Percentiles rank a stretch among this genome's conserved stretches.
These are phyloP conservation scores for Tyrophagus putrescentiae DNA, from an alignment of 1,140 invertebrate genomes.

Conservation along the genomic window DNA sequence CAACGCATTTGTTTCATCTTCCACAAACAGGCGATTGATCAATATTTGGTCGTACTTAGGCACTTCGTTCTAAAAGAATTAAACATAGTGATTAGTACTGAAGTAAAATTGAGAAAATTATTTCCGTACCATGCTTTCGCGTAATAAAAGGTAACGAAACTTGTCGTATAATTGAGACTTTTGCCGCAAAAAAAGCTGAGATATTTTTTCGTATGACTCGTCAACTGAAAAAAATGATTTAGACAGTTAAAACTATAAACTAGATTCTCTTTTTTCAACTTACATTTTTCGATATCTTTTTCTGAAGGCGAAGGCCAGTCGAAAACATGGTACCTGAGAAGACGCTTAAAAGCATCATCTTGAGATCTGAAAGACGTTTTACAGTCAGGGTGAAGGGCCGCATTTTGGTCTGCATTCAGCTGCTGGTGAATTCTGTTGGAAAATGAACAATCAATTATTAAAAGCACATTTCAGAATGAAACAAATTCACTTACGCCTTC, in stretches of 20 bases:
- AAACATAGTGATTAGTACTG: slow-evolving; percentile 7
- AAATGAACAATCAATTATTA: slow-evolving; percentile 10
- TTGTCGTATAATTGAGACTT: slow-evolving; percentile 58
- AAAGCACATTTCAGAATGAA: background rate
- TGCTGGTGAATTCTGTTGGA: slow-evolving; percentile 51
- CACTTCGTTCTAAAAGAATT: slow-evolving; percentile 42
- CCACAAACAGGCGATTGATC: slow-evolving; percentile 51
- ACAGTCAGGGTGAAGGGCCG: slow-evolving; percentile 56
- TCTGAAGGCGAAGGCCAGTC: slow-evolving; percentile 49
- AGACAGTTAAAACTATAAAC: background rate
- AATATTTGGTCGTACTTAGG: slow-evolving; percentile 54
- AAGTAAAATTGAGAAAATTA: background rate
- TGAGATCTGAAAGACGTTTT: slow-evolving; percentile 54
- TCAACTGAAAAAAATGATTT: slow-evolving; percentile 41
- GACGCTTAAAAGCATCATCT: slow-evolving; percentile 57
- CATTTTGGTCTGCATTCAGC: slow-evolving; percentile 57
- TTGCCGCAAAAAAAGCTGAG: slow-evolving; percentile 54
- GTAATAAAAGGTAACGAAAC: slow-evolving; percentile 57
- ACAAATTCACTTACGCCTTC: slow-evolving; percentile 8
- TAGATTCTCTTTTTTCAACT: background rate
- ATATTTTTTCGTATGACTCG: slow-evolving; percentile 55
- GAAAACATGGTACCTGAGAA: slow-evolving; percentile 66
- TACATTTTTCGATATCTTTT: slow-evolving; percentile 47
- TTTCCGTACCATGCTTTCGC: slow-evolving; percentile 59
- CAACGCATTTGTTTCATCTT: slow-evolving; percentile 46